Base-by-base conservation (phyloP, 2,797 vertebrate genomes). In the Melanogrammus aeglefinus region DNA sequence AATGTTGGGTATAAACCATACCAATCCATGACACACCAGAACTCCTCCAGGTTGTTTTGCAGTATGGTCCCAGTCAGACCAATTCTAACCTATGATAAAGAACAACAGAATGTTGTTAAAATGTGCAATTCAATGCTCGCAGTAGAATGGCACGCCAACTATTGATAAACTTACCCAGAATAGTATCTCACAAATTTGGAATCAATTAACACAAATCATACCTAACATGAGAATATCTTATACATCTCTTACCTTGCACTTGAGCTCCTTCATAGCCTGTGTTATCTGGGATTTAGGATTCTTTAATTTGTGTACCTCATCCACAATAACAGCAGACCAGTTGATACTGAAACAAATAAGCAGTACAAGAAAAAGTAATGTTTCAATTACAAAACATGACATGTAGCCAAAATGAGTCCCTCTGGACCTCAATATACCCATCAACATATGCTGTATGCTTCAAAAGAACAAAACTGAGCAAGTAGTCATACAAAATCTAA, bases 11-110 rank as follows among this genome's bases (percentile, higher is more conserved):
- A 57, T 63, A 69, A 91, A 13, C 0, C 94, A 83, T 87, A 99
- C 97, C 97, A 99, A 92, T 99, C 97, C 96, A 98, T 96, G 81
- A 99, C 96, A 94, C 97, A 99, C 97, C 97, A 99, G 81, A 99
- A 92, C 75, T 99, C 98, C 78, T 97, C 96, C 85, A 99, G 96
- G 86, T 97, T 97, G 84, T 99, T 99, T 88, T 99, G 97, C 82
- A 99, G 94, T 90, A 99, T 94, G 77, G 98, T 99, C 79, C 97
- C 98, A 76, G 98, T 99, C 84, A 99, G 96, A 76, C 98, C 98
- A 82, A 99, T 93, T 81, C 97, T 88, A 79, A 97, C 88, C 83
- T 78, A 4, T 83, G 57, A 84, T 21, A n/a, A 70, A 86, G 38
- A 12, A 41, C 31, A 41, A 41, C 8, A 41, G 2, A 13, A 41